These are phyloP conservation scores for Siniperca knerii DNA, from an alignment of 2,113 vertebrate genomes.

Conservation along the genomic window DNA sequence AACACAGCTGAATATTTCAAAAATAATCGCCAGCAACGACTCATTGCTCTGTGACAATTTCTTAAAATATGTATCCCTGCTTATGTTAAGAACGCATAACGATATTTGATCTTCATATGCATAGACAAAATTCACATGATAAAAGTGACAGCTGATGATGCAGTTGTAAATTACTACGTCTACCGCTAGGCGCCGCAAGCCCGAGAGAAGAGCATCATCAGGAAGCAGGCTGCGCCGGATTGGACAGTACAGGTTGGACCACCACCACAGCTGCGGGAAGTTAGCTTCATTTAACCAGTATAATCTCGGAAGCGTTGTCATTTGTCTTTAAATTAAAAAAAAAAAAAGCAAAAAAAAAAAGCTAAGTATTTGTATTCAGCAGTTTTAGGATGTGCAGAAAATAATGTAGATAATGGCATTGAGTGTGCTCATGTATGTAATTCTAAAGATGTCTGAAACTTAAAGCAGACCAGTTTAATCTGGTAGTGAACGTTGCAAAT, in stretches of 20 bases:
- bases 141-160: slow-evolving; percentile 54
- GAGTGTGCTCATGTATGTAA: background rate
- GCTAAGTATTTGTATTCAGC: background rate
- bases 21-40: slow-evolving; percentile 5
- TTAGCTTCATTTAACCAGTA: background rate
- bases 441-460: too few species aligned
- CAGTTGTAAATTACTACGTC: background rate
- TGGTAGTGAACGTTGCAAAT: too few species aligned
- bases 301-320: background rate
- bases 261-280: background rate
- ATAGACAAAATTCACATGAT: slow-evolving; percentile 15
- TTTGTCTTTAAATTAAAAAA: slow-evolving; percentile 37
- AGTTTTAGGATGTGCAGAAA: background rate
- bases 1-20: slow-evolving; percentile 32
- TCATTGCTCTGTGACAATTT: slow-evolving; percentile 31
- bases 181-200: slow-evolving; percentile 46
- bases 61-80: background rate
- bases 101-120: background rate
- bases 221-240: slow-evolving; percentile 25
- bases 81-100: slow-evolving; percentile 10
- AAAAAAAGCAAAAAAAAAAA: slow-evolving; percentile 1
- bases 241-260: slow-evolving; percentile 17
- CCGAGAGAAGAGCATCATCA: background rate
- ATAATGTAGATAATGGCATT: background rate
- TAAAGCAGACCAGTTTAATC: too few species aligned